These are phyloP conservation scores for Mastigias papua DNA, from an alignment of 30 jellyfish, hydroid and myxozoan species.

Conservation along the genomic window DNA sequence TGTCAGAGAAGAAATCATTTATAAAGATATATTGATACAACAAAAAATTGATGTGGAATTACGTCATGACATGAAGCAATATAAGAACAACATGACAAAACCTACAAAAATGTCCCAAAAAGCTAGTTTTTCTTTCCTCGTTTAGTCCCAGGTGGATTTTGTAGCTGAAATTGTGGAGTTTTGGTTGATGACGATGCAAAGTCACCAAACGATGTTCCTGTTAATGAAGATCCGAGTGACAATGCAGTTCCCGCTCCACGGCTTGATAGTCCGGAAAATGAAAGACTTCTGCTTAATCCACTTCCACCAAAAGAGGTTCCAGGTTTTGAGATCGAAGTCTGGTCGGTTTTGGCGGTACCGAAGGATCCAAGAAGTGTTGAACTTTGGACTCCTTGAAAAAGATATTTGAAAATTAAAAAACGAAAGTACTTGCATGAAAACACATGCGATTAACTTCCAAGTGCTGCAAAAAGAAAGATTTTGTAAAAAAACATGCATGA, in stretches of 20 bases:
- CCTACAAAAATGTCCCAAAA: neutral
- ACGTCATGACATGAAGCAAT: neutral
- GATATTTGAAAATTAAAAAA: neutral
- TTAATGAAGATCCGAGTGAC: constrained; percentile 58
- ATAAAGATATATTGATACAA: too few relatives aligned
- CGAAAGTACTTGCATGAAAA: neutral
- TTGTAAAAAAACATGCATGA: too few relatives aligned
- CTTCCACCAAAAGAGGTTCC: constrained; percentile 11
- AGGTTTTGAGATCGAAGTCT: constrained; percentile 20
- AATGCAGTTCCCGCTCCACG: constrained; percentile 50
- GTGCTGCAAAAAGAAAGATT: too few relatives aligned
- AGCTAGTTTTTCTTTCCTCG: constrained; percentile 74
- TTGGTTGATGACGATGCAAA: constrained; percentile 46
- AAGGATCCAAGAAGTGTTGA: constrained; percentile 9
- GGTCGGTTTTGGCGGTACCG: constrained; percentile 11
- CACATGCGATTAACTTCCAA: too few relatives aligned
- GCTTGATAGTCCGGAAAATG: constrained; percentile 61
- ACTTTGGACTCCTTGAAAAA: constrained; percentile 1
- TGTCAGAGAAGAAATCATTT: too few relatives aligned
- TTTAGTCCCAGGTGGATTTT: constrained; percentile 87
- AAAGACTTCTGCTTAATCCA: constrained; percentile 57
- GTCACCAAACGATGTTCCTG: constrained; percentile 50
- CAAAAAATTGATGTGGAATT: neutral
- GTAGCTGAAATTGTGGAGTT: constrained; percentile 72
- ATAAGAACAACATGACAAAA: neutral